phyloP scores from a whole-genome alignment of 2,888 invertebrate genomes.

The Drosophila diplacantha region DNA sequence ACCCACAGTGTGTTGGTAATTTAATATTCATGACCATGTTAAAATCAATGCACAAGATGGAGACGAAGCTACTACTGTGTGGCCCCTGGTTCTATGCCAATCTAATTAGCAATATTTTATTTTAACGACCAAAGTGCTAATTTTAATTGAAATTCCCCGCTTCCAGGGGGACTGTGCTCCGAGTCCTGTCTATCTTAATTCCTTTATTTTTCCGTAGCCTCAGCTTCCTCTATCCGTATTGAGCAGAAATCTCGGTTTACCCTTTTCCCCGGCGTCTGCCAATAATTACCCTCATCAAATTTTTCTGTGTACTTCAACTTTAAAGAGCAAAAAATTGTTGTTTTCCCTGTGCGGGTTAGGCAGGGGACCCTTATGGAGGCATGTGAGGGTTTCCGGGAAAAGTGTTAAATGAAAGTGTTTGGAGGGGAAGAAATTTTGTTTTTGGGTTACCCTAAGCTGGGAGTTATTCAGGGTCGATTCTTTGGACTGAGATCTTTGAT shows the following conservation, averaged over 20 bases:
- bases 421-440: too few species aligned
- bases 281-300: conserved; percentile 66
- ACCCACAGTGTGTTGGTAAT: conserved; percentile 49
- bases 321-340: conserved; percentile 21
- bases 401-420: conserved; percentile 5
- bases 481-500: too few species aligned
- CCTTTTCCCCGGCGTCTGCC: conserved; percentile 32
- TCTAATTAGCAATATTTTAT: conserved; percentile 71
- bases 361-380: conserved; percentile 7
- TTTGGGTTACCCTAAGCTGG: neutral
- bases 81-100: conserved; percentile 29
- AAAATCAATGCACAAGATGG: conserved; percentile 64
- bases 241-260: conserved; percentile 44
- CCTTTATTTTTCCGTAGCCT: neutral
- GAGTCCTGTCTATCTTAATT: conserved; percentile 18
- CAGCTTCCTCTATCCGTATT: conserved; percentile 2
- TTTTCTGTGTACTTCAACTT: conserved; percentile 27
- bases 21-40: conserved; percentile 71
- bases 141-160: conserved; percentile 68
- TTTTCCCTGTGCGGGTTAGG: conserved; percentile 18
- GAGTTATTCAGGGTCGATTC: neutral
- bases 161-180: neutral
- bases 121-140: conserved; percentile 65
- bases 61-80: conserved; percentile 28
- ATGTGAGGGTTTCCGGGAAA: conserved; percentile 9